Base-by-base conservation (phyloP, 2,888 invertebrate genomes). In the Heliconius hortense region DNA sequence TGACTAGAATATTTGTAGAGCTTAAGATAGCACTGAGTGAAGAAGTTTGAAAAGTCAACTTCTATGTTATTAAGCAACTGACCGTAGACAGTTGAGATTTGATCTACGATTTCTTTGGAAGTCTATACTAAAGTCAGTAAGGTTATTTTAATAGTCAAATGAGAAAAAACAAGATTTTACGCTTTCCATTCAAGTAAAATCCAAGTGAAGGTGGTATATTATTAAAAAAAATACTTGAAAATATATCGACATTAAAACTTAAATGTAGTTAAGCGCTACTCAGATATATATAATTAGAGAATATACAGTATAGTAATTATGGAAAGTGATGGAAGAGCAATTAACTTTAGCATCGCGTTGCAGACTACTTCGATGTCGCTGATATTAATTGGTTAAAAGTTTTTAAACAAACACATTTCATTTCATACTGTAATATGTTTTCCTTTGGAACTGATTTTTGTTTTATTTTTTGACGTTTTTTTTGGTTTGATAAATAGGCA, bases 341-440 rank as follows among this genome's bases (percentile, higher is more conserved):
- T 69, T 69, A 69, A 53, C 31, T 53, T 69, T 31, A 69, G 56
- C n/a, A 69, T 56, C 69, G 56, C n/a, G 56, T 69, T 56, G 56
- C 56, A 35, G 53, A 69, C 31, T 56, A 69, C 69, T 69, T 66
- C 35, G 35, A 43, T 73, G 60, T 68, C 66, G 24, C 18, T 26
- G 21, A 21, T 43, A 53, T 67, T 59, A 35, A 63, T 74, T 69
- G 53, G 56, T 31, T n/a, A 69, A 56, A 35, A 28, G n/a, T 53
- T 69, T 8, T n/a, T 56, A 56, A 31, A 53, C 68, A 56, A 56
- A 56, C 56, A n/a, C 7, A 24, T 69, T 68, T 69, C 31, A 56
- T n/a, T 69, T n/a, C n/a, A 8, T 8, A 31, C 1, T 68, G 8
- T 69, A n/a, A 56, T 35, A n/a, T 56, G 24, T 69, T 69, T 56